Conservation (phyloP, 2,888 invertebrate species). For the Baccha elongata region DNA sequence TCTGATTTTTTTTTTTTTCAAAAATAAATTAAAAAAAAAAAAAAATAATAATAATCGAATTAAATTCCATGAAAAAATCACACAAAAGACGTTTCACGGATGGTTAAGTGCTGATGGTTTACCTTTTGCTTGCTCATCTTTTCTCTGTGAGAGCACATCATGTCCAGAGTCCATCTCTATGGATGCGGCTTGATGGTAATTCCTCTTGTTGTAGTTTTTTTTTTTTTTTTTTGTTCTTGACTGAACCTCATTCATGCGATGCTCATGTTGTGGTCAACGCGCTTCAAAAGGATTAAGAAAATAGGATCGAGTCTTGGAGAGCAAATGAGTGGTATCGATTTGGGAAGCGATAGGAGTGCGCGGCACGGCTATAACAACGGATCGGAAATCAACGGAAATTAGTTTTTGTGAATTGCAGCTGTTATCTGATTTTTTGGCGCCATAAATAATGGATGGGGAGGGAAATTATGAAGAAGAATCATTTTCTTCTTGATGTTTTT, state of each 20-base stretch:
- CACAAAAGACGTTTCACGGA: slow-evolving; percentile 71
- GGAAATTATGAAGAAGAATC: slow-evolving; percentile 53
- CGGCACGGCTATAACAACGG: slow-evolving; percentile 7
- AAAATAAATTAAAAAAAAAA: neutral
- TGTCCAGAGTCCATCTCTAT: slow-evolving; percentile 62
- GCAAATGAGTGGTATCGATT: slow-evolving; percentile 56
- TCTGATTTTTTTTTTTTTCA: too few species aligned
- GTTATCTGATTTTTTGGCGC: slow-evolving; percentile 74
- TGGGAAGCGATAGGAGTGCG: slow-evolving; percentile 42
- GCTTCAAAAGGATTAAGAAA: slow-evolving; percentile 64
- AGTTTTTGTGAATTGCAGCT: slow-evolving; percentile 73
- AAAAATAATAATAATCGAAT: slow-evolving; percentile 66
- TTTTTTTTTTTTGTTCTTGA: slow-evolving; percentile 9
- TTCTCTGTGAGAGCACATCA: slow-evolving; percentile 51
- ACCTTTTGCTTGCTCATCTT: slow-evolving; percentile 59
- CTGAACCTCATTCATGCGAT: slow-evolving; percentile 50
- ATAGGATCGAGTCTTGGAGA: slow-evolving; percentile 36
- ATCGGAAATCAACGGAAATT: slow-evolving; percentile 70
- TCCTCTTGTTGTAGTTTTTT: neutral
- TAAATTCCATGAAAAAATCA: slow-evolving; percentile 73
- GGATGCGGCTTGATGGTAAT: slow-evolving; percentile 18
- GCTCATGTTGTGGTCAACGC: slow-evolving; percentile 63
- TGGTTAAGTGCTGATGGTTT: slow-evolving; percentile 71
- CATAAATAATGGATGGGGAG: slow-evolving; percentile 73
- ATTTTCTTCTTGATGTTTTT: slow-evolving; percentile 10